Evolutionary conservation across 2,797 vertebrate species (phyloP), one percentile per base, ranked within the genome.

Genomic region (Chiloscyllium punctatum): DNA sequence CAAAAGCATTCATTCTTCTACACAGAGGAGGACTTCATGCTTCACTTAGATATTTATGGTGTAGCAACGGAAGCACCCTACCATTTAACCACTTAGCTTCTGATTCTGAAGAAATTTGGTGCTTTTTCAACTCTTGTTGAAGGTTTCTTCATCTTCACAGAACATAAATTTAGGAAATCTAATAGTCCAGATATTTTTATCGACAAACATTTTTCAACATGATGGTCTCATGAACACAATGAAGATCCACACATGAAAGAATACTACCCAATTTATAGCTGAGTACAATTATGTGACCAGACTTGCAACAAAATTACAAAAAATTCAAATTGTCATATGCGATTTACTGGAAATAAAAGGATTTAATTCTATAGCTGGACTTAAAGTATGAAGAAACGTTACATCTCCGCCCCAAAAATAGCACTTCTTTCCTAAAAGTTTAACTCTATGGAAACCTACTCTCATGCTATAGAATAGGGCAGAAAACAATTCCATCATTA

Each of bases 1-100:
- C 94, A 74, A 94, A 94, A 94, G 71, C 94, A 94, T 94, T 94
- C 94, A 94, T 94, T 94, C 94, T 33, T 74, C 68, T 27, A 23
- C 27, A 27, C 25, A 42, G 37, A 48, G 11, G 11, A 62, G 57
- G 92, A 71, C 92, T 30, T 71, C 94, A 74, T 69, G 53, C 42
- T 92, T 69, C 18, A 30, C 27, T 94, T 94, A 33, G 42, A 94
- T 30, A 53, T 68, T 92, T 92, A 66, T 92, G 71, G 23, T 25
- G 51, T 51, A 53, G 48, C 69, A 94, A 74, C 42, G 21, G 69
- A 94, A 72, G 74, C 71, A 94, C 94, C 27, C 30, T 27, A 51
- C 66, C 71, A 69, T 94, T 94, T 94, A 95, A 92, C 90, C 66
- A 42, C 66, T 92, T 92, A 92, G n/a, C 8, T 92, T 69, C 90